Base-by-base conservation (phyloP, 2,113 vertebrate genomes). In the Cichladusa arquata region DNA sequence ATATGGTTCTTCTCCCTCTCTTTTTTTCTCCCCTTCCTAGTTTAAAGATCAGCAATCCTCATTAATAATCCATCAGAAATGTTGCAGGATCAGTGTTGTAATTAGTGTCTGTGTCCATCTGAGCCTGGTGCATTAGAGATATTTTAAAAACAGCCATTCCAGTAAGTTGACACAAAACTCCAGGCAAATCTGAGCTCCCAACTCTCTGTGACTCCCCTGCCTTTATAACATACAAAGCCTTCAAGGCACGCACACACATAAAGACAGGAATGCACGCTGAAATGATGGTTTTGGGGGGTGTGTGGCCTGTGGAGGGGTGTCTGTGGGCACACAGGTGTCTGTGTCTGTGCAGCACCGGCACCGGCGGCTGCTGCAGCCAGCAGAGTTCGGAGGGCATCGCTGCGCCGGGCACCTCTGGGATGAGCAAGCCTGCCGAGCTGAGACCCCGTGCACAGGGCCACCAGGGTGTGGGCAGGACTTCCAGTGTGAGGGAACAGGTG, bases 381-480 rank as follows among this genome's bases (percentile, higher is more conserved):
- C 97, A 3, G 89, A 96, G 96, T 99, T 98, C 12, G 85, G 95
- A 3, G 99, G 99, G 34, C 65, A 4, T 8, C 61, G 29, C 18
- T 99, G 99, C 13, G 3, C 19, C 0, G 98, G 97, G 17, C 81
- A 92, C 13, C 77, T 98, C n/a, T 99, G 99, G 99, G 98, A 97
- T 1, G 93, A 96, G 69, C 96, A 92, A 73, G 84, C 70, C 4
- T 99, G 99, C 86, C 94, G 17, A 4, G 73, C 84, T 4, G 61
- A 84, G 36, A 73, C 42, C 2, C 26, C 76, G 3, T 99, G 99
- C 90, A 18, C 95, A 11, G 93, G 57, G 40, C 69, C 82, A 33
- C 95, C 97, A 36, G 83, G 96, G 67, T 99, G 99, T 28, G 98
- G 98, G 53, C 95, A 98, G 33, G 98, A 98, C 94, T 99, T 99